Evolutionary conservation across 2,797 vertebrate species (phyloP), one percentile per base, ranked within the genome.

Genomic region (Manis crassicaudata): DNA sequence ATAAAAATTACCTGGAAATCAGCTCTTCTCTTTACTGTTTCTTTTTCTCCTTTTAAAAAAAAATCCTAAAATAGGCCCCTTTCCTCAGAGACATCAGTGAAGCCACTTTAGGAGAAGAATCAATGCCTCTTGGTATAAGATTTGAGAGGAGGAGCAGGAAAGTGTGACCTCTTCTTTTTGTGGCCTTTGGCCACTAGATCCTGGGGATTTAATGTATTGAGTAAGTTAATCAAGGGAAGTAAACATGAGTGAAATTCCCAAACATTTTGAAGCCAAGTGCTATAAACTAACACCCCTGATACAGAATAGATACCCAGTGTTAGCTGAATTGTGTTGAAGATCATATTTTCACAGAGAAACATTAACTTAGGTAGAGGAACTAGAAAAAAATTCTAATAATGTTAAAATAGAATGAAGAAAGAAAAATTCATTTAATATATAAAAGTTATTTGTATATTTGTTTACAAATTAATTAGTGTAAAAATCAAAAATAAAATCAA

Each of bases 401-500:
- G 14, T 27, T 89, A 50, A 94, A 76, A 52, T 32, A 80, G 62
- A 93, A 76, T 54, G 50, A 79, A 93, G n/a, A 62, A 60, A 58
- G 58, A 60, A 72, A 83, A 72, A 77, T 8, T 20, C 46, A 82
- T 21, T 75, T 90, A 52, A 90, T 40, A 72, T 67, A 89, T 85
- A 50, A 90, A 95, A 62, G 56, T 63, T 88, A 77, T 92, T 77
- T 87, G 18, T 90, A 56, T 77, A 72, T 32, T 56, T 83, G 37
- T 79, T 83, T 88, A 43, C n/a, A 86, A 87, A 82, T 6, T 11
- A 75, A 40, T 87, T 82, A 23, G 46, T 43, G 21, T 75, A 72
- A 83, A 96, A 92, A 67, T 83, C 54, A 75, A 35, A 96, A 85
- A 16, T 83, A n/a, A 65, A 93, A 58, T 77, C 27, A 82, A 77